Evolutionary conservation across 2,113 vertebrate genomes (phyloP).

Genomic region (Lophius piscatorius): DNA sequence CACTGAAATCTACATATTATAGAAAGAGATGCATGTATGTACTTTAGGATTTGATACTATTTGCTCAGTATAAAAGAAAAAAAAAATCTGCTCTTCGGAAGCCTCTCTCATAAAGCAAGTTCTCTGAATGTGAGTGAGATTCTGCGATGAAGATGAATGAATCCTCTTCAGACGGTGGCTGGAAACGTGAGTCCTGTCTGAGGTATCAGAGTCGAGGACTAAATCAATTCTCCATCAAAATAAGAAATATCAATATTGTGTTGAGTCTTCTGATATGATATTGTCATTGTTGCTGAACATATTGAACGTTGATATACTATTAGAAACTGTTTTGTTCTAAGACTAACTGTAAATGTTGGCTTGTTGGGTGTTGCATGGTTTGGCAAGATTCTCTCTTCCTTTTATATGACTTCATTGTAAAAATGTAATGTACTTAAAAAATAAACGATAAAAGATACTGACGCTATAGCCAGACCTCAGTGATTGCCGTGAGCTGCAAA

Average conservation of each 20-base stretch:
- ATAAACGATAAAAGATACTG: too few relatives aligned
- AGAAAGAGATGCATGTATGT: constrained; percentile 71
- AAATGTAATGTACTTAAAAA: constrained; percentile 58
- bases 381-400: constrained; percentile 61
- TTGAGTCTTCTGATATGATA: constrained; percentile 68
- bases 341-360: constrained; percentile 72
- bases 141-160: constrained; percentile 24
- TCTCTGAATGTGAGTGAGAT: constrained; percentile 40
- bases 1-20: constrained; percentile 63
- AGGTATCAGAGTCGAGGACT: constrained; percentile 19
- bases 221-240: constrained; percentile 28
- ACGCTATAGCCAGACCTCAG: constrained; percentile 47
- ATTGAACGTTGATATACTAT: constrained; percentile 58
- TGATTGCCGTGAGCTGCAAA: constrained; percentile 42
- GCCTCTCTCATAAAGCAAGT: constrained; percentile 21
- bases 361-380: constrained; percentile 80
- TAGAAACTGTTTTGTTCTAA: constrained; percentile 57
- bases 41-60: constrained; percentile 59
- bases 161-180: constrained; percentile 16
- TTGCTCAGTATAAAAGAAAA: constrained; percentile 15
- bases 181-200: constrained; percentile 20
- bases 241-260: constrained; percentile 44
- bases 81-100: constrained; percentile 36
- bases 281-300: constrained; percentile 70
- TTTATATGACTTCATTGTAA: constrained; percentile 65